Evolutionary conservation across 1,140 invertebrate species (phyloP).

Genomic region (Bactericera cockerelli): DNA sequence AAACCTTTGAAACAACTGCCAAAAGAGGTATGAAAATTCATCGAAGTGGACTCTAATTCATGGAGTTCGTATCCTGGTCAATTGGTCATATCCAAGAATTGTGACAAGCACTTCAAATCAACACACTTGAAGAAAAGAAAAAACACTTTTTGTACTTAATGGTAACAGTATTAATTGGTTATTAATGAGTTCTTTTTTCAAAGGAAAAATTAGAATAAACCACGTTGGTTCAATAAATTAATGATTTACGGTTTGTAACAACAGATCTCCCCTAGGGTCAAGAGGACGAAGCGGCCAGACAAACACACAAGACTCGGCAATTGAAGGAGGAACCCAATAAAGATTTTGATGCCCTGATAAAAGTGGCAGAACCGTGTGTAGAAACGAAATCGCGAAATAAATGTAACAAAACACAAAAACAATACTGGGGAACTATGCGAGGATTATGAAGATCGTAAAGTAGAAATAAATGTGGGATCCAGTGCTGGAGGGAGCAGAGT

Average conservation of each 20-base stretch:
- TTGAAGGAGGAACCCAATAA: slow-evolving; percentile 3
- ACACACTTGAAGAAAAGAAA: background rate
- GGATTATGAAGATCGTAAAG: background rate
- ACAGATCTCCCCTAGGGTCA: background rate
- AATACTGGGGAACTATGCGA: background rate
- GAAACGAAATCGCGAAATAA: background rate
- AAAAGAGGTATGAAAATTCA: too few relatives aligned
- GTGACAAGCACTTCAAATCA: background rate
- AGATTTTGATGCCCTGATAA: slow-evolving; percentile 6
- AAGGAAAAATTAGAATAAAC: background rate
- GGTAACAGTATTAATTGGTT: background rate
- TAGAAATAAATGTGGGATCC: background rate
- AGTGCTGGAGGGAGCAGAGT: too few relatives aligned
- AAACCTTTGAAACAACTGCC: too few relatives aligned
- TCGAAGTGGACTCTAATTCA: too few relatives aligned
- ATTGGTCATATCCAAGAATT: background rate
- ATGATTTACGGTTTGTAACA: slow-evolving; percentile 1
- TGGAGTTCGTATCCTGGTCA: too few relatives aligned
- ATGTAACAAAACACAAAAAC: slow-evolving; percentile 7
- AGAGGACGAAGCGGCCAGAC: background rate
- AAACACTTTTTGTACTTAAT: background rate
- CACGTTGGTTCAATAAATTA: background rate
- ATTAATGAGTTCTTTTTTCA: background rate
- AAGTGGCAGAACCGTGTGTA: background rate
- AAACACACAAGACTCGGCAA: background rate